Conservation (phyloP, 2,113 vertebrate genomes). For the Otus sunia region DNA sequence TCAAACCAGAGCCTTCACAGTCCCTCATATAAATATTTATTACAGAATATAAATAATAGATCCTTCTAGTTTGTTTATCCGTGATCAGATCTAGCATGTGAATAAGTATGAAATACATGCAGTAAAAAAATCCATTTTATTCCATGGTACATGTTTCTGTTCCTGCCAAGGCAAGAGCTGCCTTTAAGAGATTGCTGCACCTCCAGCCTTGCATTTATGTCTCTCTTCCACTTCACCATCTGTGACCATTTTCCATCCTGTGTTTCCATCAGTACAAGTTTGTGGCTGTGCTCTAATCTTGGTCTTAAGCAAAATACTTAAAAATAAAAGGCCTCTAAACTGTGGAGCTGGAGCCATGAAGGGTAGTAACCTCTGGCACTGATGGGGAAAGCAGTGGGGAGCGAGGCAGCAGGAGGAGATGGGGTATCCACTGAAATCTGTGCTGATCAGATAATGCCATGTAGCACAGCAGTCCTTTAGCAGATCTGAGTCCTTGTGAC, state of each 20-base stretch:
- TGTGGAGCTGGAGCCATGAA: background rate
- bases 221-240: background rate
- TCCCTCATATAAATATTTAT: constrained; percentile 37
- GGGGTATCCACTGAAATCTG: background rate
- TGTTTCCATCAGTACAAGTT: background rate
- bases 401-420: accelerated
- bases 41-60: background rate
- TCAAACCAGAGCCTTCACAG: background rate
- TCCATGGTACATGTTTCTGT: background rate
- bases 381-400: background rate
- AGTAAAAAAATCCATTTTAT: background rate
- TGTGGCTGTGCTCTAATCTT: background rate
- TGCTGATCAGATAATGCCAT: background rate
- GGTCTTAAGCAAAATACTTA: background rate
- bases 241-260: background rate
- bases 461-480: accelerated
- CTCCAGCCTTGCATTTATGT: background rate
- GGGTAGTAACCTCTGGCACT: background rate
- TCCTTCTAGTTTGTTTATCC: background rate
- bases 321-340: background rate
- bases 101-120: background rate
- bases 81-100: background rate
- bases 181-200: background rate
- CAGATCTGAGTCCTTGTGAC: background rate
- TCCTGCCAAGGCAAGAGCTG: background rate